Percentiles rank a stretch among this genome's conserved stretches.
phyloP scores from a whole-genome alignment of 2,113 vertebrate genomes.

The Gnathonemus echidnorhynchus region DNA sequence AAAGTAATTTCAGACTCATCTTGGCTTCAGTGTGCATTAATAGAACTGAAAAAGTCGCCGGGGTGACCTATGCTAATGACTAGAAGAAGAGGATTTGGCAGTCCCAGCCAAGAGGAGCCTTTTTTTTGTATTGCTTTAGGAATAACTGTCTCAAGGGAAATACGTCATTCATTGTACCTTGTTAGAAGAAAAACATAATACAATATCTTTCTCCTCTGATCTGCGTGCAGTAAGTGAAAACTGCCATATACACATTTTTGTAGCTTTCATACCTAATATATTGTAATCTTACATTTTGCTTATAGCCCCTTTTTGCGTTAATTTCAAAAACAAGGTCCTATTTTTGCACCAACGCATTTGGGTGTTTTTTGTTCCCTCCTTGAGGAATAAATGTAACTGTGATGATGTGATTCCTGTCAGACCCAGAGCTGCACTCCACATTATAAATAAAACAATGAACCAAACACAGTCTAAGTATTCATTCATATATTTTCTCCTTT shows the following conservation, averaged over 20 bases:
- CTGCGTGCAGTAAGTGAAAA: not conserved
- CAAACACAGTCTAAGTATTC: not conserved
- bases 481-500: not conserved
- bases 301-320: not conserved
- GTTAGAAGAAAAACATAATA: not conserved
- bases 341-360: not conserved
- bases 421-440: not conserved
- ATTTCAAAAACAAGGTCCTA: not conserved
- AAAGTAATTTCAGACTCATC: conserved; percentile 11
- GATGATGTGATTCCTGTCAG: not conserved
- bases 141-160: not conserved
- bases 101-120: not conserved
- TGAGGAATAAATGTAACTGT: not conserved
- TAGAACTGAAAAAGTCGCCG: not conserved
- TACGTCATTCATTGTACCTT: not conserved
- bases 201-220: not conserved
- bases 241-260: not conserved
- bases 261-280: not conserved
- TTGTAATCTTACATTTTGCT: not conserved
- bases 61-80: conserved; percentile 4
- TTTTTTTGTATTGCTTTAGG: not conserved
- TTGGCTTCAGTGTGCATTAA: conserved; percentile 12
- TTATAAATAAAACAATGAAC: not conserved
- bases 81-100: not conserved
- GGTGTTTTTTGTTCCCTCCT: not conserved